These are phyloP conservation scores for Eupleurogrammus muticus DNA, from an alignment of 2,797 vertebrate species.

Conservation along the genomic window DNA sequence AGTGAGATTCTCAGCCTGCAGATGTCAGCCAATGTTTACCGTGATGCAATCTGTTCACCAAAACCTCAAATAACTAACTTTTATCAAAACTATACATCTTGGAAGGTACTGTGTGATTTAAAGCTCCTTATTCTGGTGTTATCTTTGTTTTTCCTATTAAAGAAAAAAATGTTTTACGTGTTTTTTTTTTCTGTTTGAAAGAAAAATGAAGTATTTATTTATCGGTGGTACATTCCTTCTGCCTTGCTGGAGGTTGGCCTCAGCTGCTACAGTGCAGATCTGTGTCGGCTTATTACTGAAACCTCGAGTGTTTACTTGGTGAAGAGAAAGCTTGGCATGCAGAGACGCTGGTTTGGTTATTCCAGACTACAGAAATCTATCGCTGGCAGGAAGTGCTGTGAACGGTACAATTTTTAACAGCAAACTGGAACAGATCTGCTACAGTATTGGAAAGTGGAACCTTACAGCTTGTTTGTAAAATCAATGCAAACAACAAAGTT, in stretches of 20 bases:
- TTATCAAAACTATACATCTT: conserved; percentile 81
- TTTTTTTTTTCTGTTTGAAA: conserved; percentile 75
- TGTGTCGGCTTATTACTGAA: conserved; percentile 60
- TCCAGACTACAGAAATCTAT: conserved; percentile 35
- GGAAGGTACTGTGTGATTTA: conserved; percentile 88
- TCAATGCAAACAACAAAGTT: conserved; percentile 62
- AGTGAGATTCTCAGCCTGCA: conserved; percentile 77
- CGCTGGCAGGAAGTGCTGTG: conserved; percentile 8
- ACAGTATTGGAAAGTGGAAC: conserved; percentile 85
- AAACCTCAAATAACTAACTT: conserved; percentile 84
- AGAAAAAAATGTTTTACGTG: conserved; percentile 79
- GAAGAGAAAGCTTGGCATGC: conserved; percentile 32
- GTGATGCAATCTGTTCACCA: conserved; percentile 90
- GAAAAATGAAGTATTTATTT: conserved; percentile 87
- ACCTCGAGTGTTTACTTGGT: conserved; percentile 53
- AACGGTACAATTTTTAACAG: conserved; percentile 43
- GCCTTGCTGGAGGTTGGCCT: conserved; percentile 81
- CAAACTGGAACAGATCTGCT: conserved; percentile 64
- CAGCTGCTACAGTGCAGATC: conserved; percentile 74
- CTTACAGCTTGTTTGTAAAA: conserved; percentile 78
- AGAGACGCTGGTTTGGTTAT: conserved; percentile 32
- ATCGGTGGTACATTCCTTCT: conserved; percentile 88
- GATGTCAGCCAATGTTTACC: conserved; percentile 87
- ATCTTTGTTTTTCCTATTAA: conserved; percentile 75
- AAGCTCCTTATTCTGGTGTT: conserved; percentile 69